phyloP scores from a whole-genome alignment of 2,888 invertebrate genomes.

The Glyphotaelius pellucidus region DNA sequence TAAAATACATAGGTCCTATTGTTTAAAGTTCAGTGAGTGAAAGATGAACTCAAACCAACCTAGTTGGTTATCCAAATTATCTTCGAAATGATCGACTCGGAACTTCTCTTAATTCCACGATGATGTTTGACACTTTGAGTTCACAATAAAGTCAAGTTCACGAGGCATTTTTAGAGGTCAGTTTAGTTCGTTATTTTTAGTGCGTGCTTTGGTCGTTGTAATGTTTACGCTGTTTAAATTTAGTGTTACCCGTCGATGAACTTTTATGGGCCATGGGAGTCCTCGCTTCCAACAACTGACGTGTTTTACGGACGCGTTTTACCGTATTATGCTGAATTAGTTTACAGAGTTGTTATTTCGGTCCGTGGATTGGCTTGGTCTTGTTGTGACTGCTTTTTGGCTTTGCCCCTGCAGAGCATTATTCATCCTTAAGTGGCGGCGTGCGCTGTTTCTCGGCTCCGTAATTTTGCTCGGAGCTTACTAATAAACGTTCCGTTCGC shows the following conservation, averaged over 20 bases:
- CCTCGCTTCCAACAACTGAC: background rate
- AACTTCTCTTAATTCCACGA: background rate
- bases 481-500: background rate
- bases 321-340: constrained; percentile 30
- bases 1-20: background rate
- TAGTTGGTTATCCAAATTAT: no score
- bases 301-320: constrained; percentile 18
- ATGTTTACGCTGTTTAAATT: background rate
- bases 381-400: constrained; percentile 23
- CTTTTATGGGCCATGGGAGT: constrained; percentile 19
- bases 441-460: background rate
- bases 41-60: background rate
- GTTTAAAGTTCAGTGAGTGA: background rate
- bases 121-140: background rate
- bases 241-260: background rate
- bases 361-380: constrained; percentile 24
- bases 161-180: background rate
- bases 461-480: background rate
- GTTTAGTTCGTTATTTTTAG: background rate
- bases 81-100: background rate
- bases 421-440: constrained; percentile 34
- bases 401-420: constrained; percentile 1
- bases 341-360: constrained; percentile 28
- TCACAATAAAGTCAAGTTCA: background rate
- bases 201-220: background rate